A percentile compares a stretch with the other conserved stretches of the same genome.
phyloP scores from a whole-genome alignment of 2,113 vertebrate genomes.

The Callionymus lyra region DNA sequence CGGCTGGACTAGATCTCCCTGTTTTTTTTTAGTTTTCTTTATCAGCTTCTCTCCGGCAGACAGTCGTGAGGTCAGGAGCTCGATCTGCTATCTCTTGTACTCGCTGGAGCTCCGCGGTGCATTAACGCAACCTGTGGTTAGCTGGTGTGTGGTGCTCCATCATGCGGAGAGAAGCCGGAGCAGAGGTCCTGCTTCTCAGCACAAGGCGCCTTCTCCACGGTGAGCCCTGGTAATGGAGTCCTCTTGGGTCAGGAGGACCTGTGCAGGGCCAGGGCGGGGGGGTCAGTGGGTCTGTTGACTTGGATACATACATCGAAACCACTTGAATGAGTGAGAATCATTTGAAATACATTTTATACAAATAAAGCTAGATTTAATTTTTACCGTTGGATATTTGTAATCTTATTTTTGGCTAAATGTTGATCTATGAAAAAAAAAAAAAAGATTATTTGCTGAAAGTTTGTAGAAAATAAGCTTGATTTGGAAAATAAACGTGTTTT shows the following conservation, averaged over 20 bases:
- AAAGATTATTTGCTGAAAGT: too few relatives aligned
- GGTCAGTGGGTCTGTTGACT: conserved; percentile 17
- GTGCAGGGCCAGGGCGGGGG: conserved; percentile 36
- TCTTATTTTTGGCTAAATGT: too few relatives aligned
- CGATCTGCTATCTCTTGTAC: conserved; percentile 64
- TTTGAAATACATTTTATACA: too few relatives aligned
- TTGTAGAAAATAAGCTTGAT: too few relatives aligned
- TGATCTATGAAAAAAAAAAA: too few relatives aligned
- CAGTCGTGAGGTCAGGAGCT: conserved; percentile 84
- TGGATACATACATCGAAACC: conserved; percentile 2
- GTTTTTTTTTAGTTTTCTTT: too few relatives aligned
- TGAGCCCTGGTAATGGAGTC: conserved; percentile 61
- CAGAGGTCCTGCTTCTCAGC: conserved; percentile 48
- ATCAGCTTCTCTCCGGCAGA: conserved; percentile 58
- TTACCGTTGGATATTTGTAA: too few relatives aligned
- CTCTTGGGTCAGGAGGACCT: conserved; percentile 55
- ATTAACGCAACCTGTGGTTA: conserved; percentile 14
- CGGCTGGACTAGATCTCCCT: not conserved
- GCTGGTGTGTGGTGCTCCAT: conserved; percentile 38
- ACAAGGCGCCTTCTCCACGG: conserved; percentile 40
- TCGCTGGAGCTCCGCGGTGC: conserved; percentile 18
- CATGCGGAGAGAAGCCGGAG: conserved; percentile 48
- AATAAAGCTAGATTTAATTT: too few relatives aligned
- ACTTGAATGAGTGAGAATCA: too few relatives aligned
- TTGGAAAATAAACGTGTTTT: too few relatives aligned